phyloP scores from a whole-genome alignment of 2,113 vertebrate species.

The Callionymus lyra region DNA sequence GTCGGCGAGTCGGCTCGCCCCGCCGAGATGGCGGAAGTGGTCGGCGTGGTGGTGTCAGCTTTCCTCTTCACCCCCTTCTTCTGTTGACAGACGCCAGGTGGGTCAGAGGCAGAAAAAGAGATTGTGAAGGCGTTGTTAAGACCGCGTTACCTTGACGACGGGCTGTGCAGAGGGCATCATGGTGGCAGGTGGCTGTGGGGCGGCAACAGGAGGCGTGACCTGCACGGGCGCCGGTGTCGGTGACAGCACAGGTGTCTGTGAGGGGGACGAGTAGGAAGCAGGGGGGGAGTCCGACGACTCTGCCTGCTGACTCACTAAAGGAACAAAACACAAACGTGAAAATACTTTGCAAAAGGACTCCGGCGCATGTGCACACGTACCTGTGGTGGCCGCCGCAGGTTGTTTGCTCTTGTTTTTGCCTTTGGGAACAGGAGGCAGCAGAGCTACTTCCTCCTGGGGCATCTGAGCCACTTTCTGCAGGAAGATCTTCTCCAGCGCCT shows the following conservation, averaged over 20 bases:
- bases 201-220: slow-evolving; percentile 70
- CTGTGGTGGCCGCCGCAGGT: slow-evolving; percentile 68
- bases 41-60: slow-evolving; percentile 97
- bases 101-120: background rate
- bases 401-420: slow-evolving; percentile 88
- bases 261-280: slow-evolving; percentile 77
- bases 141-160: slow-evolving; percentile 84
- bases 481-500: slow-evolving; percentile 96
- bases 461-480: slow-evolving; percentile 97
- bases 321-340: slow-evolving; percentile 1
- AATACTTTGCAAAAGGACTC: background rate
- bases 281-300: slow-evolving; percentile 81
- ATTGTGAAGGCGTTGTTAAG: background rate
- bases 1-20: slow-evolving; percentile 86
- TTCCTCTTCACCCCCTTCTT: slow-evolving; percentile 99
- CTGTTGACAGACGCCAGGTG: slow-evolving; percentile 47
- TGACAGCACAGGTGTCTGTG: slow-evolving; percentile 88
- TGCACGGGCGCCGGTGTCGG: slow-evolving; percentile 85
- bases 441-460: slow-evolving; percentile 95
- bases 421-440: slow-evolving; percentile 88
- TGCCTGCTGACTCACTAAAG: slow-evolving; percentile 59
- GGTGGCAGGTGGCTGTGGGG: slow-evolving; percentile 44
- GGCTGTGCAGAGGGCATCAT: slow-evolving; percentile 86
- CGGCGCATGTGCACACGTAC: slow-evolving; percentile 36
- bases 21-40: slow-evolving; percentile 88